Evolutionary conservation across 2,113 vertebrate species (phyloP), one percentile per base, ranked within the genome.

Genomic region (Desmodus rotundus): DNA sequence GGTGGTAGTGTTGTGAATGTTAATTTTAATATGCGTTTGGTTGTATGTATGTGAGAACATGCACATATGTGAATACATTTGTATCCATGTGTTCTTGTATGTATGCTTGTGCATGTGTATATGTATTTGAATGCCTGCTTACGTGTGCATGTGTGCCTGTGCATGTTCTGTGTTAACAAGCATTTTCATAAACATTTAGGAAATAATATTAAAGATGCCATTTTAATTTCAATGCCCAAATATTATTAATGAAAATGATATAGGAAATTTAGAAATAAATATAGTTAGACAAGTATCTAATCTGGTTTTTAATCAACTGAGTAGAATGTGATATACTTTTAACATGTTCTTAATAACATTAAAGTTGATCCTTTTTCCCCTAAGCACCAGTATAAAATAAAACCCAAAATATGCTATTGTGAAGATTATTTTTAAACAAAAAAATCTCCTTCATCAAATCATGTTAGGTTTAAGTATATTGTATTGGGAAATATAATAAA

Each of bases 401-500:
- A 50, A 1, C 1, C 36, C 82, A 22, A 65, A 70, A 87, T 73
- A 80, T 56, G 13, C 2, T 36, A 86, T 94, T 84, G 83, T 72
- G 15, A 97, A 97, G 74, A 95, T 88, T 56, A 15, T 45, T 90
- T 97, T 92, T 86, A 95, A 90, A 83, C 31, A 82, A 93, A 97
- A 97, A 43, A 96, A 76, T 88, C n/a, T 45, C 38, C 16, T 3
- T 84, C 76, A 76, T 91, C 41, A 78, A 76, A 73, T 11, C 19
- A 52, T 82, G 56, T 81, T 97, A 91, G 24, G 14, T 58, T 91
- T 92, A 94, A 93, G 85, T n/a, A 52, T 76, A 87, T 84, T 92
- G 81, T 22, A 65, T 67, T 82, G 72, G 36, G 95, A 97, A 98
- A 91, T 31, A 50, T 70, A 96, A 94, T 94, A 96, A 97, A 97